Conservation (phyloP, 2,113 vertebrate species). For the Peucedramus taeniatus region DNA sequence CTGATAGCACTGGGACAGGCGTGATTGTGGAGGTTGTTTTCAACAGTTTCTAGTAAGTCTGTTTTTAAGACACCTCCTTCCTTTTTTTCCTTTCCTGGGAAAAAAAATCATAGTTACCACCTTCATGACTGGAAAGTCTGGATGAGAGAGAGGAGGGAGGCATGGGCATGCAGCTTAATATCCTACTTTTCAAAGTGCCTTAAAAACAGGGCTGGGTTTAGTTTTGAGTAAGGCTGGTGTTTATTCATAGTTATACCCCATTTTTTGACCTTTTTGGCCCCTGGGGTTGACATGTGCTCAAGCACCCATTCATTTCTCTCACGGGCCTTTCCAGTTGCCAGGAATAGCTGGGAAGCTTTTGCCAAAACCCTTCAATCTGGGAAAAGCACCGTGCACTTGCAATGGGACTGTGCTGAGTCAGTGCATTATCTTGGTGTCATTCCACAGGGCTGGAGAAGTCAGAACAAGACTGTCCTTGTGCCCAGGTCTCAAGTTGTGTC, state of each 20-base stretch:
- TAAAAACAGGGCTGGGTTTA: background rate
- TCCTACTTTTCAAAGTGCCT: background rate
- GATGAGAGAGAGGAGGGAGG: background rate
- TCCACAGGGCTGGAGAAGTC: background rate
- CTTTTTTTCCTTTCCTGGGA: background rate
- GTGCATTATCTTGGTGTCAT: background rate
- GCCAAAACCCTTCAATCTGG: background rate
- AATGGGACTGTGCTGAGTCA: background rate
- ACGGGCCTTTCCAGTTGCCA: background rate
- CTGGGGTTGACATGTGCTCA: background rate
- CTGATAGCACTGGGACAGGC: background rate
- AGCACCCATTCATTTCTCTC: background rate
- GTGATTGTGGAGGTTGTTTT: background rate
- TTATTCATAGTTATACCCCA: background rate
- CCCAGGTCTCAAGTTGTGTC: background rate
- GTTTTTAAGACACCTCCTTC: background rate
- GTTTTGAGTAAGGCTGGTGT: background rate
- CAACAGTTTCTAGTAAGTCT: background rate
- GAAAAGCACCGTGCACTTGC: background rate
- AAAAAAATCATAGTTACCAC: background rate
- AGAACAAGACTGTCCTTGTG: background rate
- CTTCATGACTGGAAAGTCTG: background rate
- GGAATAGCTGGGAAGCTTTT: background rate
- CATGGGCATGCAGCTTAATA: background rate
- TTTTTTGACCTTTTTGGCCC: background rate